Evolutionary conservation across 1,140 invertebrate species (phyloP).

Genomic region (Formica selysi): DNA sequence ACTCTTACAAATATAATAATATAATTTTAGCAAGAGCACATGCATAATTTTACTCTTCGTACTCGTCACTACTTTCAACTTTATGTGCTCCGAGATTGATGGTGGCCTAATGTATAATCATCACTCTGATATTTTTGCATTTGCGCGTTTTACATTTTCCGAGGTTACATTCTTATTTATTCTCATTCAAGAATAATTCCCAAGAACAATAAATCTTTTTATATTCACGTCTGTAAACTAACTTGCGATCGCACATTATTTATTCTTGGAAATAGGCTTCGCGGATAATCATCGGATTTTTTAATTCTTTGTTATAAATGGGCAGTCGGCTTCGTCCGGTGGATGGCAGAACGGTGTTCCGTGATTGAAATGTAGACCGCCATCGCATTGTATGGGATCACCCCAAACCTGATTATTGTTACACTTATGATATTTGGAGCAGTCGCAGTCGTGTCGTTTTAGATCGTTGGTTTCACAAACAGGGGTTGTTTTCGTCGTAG

Average conservation of each 20-base stretch:
- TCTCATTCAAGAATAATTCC: neutral
- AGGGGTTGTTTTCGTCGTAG: neutral
- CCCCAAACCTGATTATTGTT: neutral
- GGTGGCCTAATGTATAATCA: neutral
- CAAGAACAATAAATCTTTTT: no score
- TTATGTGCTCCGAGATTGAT: neutral
- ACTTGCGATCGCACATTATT: neutral
- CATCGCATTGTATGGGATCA: neutral
- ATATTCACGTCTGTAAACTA: neutral
- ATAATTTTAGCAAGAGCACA: neutral
- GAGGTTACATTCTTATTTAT: neutral
- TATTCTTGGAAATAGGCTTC: neutral
- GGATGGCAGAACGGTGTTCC: no score
- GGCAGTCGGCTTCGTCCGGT: neutral
- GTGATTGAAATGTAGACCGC: conserved; percentile 9
- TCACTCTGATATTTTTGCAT: conserved; percentile 7
- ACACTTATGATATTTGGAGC: neutral
- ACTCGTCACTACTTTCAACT: conserved; percentile 20
- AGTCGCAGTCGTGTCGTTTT: neutral
- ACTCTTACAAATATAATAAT: conserved; percentile 35
- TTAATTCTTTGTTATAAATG: neutral
- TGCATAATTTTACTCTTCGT: neutral
- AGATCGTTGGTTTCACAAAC: neutral
- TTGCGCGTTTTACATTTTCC: neutral
- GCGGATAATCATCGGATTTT: neutral